These are phyloP conservation scores for Spilarctia lutea DNA, from an alignment of 2,888 invertebrate species.

Conservation along the genomic window DNA sequence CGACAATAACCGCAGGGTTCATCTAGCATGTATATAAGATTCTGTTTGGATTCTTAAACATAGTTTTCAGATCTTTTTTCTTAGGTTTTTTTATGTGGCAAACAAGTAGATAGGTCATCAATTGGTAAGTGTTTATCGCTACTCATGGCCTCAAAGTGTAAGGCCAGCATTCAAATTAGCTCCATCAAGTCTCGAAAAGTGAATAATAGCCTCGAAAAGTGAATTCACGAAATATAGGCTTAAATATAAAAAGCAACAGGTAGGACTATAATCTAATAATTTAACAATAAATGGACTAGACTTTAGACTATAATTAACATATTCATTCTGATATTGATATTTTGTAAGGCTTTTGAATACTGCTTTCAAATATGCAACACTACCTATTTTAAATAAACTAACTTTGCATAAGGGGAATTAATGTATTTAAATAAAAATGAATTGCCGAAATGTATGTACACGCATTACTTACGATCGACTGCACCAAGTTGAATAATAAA, in stretches of 20 bases:
- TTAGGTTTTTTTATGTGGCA: not conserved
- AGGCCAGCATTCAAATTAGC: not conserved
- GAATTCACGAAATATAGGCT: not conserved
- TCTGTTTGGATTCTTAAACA: not conserved
- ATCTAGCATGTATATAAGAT: not conserved
- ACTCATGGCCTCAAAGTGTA: not conserved
- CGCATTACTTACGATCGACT: too few relatives aligned
- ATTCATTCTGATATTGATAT: constrained; percentile 54
- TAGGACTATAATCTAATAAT: constrained; percentile 39
- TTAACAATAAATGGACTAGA: constrained; percentile 57
- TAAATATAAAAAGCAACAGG: constrained; percentile 5
- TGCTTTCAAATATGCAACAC: constrained; percentile 38
- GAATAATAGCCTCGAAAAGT: not conserved
- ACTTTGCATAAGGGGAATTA: too few relatives aligned
- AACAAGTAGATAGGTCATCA: not conserved
- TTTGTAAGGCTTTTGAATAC: constrained; percentile 64
- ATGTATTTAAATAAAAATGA: too few relatives aligned
- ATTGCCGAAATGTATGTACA: too few relatives aligned
- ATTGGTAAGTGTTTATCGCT: not conserved
- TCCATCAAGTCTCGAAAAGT: not conserved
- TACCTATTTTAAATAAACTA: too few relatives aligned
- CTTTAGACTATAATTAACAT: constrained; percentile 55
- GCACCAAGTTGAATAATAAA: too few relatives aligned
- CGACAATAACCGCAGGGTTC: too few relatives aligned
- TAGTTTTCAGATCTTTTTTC: not conserved